Evolutionary conservation across 2,888 invertebrate species (phyloP).

Genomic region (Thymelicus acteon): DNA sequence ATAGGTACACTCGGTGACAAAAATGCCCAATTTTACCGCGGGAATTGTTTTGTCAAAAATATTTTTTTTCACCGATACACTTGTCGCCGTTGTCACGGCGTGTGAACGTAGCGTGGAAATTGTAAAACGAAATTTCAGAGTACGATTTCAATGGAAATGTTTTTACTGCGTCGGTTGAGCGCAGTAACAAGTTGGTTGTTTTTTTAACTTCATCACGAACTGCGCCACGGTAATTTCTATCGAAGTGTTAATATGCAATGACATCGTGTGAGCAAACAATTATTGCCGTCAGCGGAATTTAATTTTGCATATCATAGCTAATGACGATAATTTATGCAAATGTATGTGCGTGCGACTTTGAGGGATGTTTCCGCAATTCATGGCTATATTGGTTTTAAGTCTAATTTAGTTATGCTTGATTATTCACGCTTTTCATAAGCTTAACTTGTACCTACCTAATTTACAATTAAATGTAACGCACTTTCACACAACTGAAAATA

Average conservation of each 20-base stretch:
- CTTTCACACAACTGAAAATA: too few relatives aligned
- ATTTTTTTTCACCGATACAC: slow-evolving; percentile 39
- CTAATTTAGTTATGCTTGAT: neutral
- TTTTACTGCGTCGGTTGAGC: slow-evolving; percentile 32
- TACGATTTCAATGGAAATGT: slow-evolving; percentile 39
- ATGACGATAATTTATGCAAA: slow-evolving; percentile 26
- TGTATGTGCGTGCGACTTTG: neutral
- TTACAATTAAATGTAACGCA: too few relatives aligned
- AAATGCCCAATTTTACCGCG: slow-evolving; percentile 39
- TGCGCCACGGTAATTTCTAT: slow-evolving; percentile 14
- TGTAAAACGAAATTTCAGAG: slow-evolving; percentile 38
- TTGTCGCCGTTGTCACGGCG: slow-evolving; percentile 36
- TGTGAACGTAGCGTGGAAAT: slow-evolving; percentile 35
- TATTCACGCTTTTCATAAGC: neutral
- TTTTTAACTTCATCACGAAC: slow-evolving; percentile 25
- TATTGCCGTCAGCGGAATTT: slow-evolving; percentile 13
- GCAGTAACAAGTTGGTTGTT: slow-evolving; percentile 23
- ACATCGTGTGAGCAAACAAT: slow-evolving; percentile 11
- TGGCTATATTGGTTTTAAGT: neutral
- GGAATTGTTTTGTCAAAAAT: slow-evolving; percentile 39
- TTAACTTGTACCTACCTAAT: neutral
- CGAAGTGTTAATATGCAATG: slow-evolving; percentile 18
- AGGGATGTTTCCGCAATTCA: neutral
- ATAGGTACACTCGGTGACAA: slow-evolving; percentile 32
- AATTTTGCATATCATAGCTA: slow-evolving; percentile 28